Conservation (phyloP, 1,140 invertebrate genomes). For the Bombus vancouverensis region DNA sequence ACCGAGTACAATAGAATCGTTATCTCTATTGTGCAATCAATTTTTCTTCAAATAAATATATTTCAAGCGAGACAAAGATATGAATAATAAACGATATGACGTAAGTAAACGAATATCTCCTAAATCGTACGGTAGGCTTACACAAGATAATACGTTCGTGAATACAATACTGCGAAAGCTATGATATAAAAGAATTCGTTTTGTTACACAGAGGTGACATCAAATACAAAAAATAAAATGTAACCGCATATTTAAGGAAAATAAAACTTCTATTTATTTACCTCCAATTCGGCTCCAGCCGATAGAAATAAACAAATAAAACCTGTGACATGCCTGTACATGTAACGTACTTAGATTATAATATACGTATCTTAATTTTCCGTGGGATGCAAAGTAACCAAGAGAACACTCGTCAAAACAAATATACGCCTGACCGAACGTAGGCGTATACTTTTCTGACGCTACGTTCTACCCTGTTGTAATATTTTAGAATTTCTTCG, state of each 20-base stretch:
- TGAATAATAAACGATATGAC: background rate
- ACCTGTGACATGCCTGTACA: background rate
- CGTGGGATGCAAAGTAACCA: slow-evolving; percentile 46
- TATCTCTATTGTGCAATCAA: background rate
- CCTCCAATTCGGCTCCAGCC: background rate
- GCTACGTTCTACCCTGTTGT: slow-evolving; percentile 35
- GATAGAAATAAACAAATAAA: background rate
- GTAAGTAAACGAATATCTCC: background rate
- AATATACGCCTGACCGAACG: slow-evolving; percentile 54
- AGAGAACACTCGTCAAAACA: slow-evolving; percentile 54
- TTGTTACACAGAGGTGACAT: background rate
- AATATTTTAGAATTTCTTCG: slow-evolving; percentile 2
- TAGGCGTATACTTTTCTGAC: slow-evolving; percentile 55
- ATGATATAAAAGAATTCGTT: background rate
- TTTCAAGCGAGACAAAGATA: background rate
- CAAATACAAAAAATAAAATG: background rate
- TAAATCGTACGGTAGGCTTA: background rate
- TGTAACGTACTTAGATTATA: background rate
- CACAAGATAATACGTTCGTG: background rate
- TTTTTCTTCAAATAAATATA: slow-evolving; percentile 5
- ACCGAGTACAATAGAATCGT: background rate
- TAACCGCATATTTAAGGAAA: background rate
- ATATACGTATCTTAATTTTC: slow-evolving; percentile 17
- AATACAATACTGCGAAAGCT: background rate
- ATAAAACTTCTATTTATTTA: background rate